phyloP scores from a whole-genome alignment of 92 coral and sea anemone genomes.

The Parazoanthus atlanticus region DNA sequence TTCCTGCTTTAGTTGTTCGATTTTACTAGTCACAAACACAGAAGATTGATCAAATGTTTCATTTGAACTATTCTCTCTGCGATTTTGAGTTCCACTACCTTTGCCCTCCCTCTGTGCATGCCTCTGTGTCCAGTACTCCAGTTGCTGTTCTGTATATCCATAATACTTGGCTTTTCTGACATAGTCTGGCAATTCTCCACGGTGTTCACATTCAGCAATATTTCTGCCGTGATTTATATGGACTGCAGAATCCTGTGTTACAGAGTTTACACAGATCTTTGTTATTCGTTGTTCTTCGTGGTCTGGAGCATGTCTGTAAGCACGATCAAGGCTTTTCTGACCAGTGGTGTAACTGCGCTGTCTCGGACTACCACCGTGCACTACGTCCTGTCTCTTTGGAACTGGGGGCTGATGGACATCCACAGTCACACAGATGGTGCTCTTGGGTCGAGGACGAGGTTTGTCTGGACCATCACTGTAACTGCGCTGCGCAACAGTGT shows the following conservation, averaged over 20 bases:
- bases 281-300: not conserved
- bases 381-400: conserved; percentile 4
- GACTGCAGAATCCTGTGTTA: conserved; percentile 14
- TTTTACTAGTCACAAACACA: conserved; percentile 27
- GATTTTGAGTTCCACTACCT: not conserved
- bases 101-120: conserved; percentile 19
- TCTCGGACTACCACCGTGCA: conserved; percentile 2
- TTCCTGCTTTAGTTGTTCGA: conserved; percentile 41
- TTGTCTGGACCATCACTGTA: conserved; percentile 4
- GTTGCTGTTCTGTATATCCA: conserved; percentile 38
- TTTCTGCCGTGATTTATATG: not conserved
- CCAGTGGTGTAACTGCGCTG: conserved; percentile 1
- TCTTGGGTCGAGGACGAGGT: conserved; percentile 17
- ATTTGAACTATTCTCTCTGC: conserved; percentile 6
- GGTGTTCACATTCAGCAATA: not conserved
- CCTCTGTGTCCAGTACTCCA: conserved; percentile 43
- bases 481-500: conserved; percentile 11
- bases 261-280: not conserved
- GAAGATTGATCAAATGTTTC: not conserved
- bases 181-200: conserved; percentile 16
- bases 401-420: conserved; percentile 10
- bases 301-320: not conserved
- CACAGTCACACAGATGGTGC: conserved; percentile 8
- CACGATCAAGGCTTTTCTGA: conserved; percentile 2
- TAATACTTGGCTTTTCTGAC: conserved; percentile 37